Base-by-base conservation (phyloP, 2,888 invertebrate species). In the Ichneumon xanthorius region DNA sequence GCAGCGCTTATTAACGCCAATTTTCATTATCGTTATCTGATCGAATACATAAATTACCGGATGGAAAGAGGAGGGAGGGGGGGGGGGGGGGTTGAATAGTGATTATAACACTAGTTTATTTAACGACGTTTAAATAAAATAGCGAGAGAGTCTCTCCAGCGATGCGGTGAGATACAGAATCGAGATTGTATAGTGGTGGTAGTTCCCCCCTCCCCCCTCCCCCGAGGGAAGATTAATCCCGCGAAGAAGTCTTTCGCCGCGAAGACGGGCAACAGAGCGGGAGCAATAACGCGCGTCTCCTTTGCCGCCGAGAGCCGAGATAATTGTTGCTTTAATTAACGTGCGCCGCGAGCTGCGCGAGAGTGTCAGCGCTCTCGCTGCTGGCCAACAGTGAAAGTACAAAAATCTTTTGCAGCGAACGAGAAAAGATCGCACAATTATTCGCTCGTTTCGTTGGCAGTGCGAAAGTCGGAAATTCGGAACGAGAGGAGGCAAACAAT, bases 251-350 rank as follows among this genome's bases (percentile, higher is more conserved):
- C 22, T 72, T 61, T 85, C 48, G 75, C 30, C 33, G 61, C 67
- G 80, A 77, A 80, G 80, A 80, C 48, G 65, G 67, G 30, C 22
- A 55, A 53, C 61, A 26, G 45, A 70, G 61, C 65, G 63, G 40
- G 58, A 58, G 71, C 79, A 79, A 80, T 80, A 80, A 75, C 75
- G 83, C 80, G 71, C 80, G 72, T 80, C 82, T 80, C 80, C 76
- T 79, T 76, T 72, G 82, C 71, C 80, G 68, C 82, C 76, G 72
- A 67, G 85, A 80, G 82, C 82, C 67, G 80, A 82, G 85, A 80
- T 85, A 85, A 85, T 85, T 85, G 85, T 85, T 85, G 82, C 76
- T 85, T 85, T 82, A 85, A 85, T 85, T 85, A 85, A 82, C 85
- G 85, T 68, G 33, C 63, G 76, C 82, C 71, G 75, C 82, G 76